These are phyloP conservation scores for Hydropotes inermis DNA, from an alignment of 2,113 vertebrate genomes.

Conservation along the genomic window DNA sequence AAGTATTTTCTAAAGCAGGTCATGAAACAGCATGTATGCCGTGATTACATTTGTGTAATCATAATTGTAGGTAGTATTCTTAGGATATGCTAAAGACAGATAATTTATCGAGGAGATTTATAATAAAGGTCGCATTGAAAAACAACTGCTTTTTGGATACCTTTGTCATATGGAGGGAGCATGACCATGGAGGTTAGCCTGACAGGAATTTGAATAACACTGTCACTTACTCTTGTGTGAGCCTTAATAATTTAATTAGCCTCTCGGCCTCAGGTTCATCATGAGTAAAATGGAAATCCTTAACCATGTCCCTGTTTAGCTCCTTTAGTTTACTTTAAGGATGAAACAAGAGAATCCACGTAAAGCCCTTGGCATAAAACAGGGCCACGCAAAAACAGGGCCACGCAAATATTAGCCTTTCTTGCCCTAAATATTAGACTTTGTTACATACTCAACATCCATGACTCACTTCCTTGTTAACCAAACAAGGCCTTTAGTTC, in stretches of 20 bases:
- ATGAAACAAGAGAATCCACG: not conserved
- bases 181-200: not conserved
- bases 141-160: not conserved
- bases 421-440: not conserved
- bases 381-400: not conserved
- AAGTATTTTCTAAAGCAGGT: not conserved
- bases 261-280: not conserved
- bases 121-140: not conserved
- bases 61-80: not conserved
- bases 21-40: not conserved
- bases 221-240: not conserved
- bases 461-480: not conserved
- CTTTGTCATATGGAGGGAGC: not conserved
- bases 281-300: not conserved
- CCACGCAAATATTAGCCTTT: slow-evolving; percentile 16
- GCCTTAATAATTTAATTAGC: not conserved
- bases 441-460: not conserved
- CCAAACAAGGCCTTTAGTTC: not conserved
- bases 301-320: not conserved
- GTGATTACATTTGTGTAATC: not conserved
- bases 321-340: not conserved
- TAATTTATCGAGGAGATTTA: not conserved
- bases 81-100: not conserved
- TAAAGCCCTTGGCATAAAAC: slow-evolving; percentile 19
- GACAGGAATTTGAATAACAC: not conserved